Conservation (phyloP, 1,140 invertebrate genomes). For the Pentalonia nigronervosa region DNA sequence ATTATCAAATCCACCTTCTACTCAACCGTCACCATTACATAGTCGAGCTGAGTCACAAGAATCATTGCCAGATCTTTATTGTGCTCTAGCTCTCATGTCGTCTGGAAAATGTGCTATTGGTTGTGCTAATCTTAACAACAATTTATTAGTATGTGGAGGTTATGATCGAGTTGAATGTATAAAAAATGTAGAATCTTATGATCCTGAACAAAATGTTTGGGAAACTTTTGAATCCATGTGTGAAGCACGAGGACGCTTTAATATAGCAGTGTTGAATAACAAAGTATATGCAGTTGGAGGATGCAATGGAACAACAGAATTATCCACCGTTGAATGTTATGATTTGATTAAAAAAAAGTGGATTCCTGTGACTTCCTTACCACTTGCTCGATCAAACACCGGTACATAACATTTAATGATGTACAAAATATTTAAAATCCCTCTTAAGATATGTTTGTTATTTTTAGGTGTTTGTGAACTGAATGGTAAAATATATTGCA, state of each 20-base stretch:
- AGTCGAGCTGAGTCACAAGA: conserved; percentile 56
- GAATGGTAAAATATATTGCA: conserved; percentile 76
- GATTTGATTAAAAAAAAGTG: conserved; percentile 71
- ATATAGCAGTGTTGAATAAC: conserved; percentile 73
- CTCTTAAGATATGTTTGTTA: not conserved
- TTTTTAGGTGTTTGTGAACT: conserved; percentile 74
- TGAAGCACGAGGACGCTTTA: conserved; percentile 77
- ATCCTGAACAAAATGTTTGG: conserved; percentile 76
- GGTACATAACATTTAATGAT: conserved; percentile 63
- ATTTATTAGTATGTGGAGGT: conserved; percentile 79
- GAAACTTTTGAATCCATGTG: conserved; percentile 73
- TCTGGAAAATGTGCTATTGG: conserved; percentile 78
- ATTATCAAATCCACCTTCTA: conserved; percentile 64
- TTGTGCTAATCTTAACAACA: conserved; percentile 73
- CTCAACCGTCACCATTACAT: conserved; percentile 42
- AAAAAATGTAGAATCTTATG: conserved; percentile 77
- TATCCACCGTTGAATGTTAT: conserved; percentile 74
- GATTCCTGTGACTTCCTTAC: conserved; percentile 70
- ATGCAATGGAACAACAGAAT: conserved; percentile 78
- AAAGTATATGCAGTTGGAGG: conserved; percentile 81
- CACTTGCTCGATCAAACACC: conserved; percentile 74
- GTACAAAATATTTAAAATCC: not conserved
- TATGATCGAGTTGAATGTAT: conserved; percentile 87
- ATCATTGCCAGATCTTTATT: conserved; percentile 68
- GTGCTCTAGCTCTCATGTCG: conserved; percentile 73